Percentiles rank a stretch among this genome's conserved stretches.
These are phyloP conservation scores for Zeus faber DNA, from an alignment of 2,113 vertebrate species.

Conservation along the genomic window DNA sequence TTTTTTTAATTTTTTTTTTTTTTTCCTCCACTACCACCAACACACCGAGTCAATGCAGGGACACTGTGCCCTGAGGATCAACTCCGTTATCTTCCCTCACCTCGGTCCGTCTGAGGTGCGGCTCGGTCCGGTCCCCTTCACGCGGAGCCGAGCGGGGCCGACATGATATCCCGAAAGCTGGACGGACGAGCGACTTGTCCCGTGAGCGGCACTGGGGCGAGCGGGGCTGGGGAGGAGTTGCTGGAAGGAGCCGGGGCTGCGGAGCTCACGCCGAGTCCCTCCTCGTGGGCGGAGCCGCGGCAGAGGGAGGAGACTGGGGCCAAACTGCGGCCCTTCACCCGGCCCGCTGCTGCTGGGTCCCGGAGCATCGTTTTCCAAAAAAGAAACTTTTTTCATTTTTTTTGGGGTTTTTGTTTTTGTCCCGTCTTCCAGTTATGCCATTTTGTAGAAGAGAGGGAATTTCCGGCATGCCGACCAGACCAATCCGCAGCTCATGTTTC, in stretches of 20 bases:
- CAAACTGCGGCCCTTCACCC: conserved; percentile 14
- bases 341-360: not conserved
- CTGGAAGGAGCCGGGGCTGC: conserved; percentile 30
- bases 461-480: too few species aligned
- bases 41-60: too few species aligned
- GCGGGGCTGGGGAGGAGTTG: too few species aligned
- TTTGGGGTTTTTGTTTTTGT: not conserved
- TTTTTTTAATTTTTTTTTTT: too few species aligned
- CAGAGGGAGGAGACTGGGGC: conserved; percentile 53
- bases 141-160: conserved; percentile 15
- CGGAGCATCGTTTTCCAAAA: too few species aligned
- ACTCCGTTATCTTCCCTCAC: conserved; percentile 46
- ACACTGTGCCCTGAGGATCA: too few species aligned
- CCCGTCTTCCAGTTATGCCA: too few species aligned
- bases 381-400: not conserved
- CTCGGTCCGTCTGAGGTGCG: conserved; percentile 32
- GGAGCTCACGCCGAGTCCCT: conserved; percentile 44
- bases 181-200: conserved; percentile 54
- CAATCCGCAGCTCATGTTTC: too few species aligned
- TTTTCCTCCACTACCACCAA: too few species aligned
- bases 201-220: conserved; percentile 39
- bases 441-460: too few species aligned
- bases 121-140: conserved; percentile 30
- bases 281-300: conserved; percentile 58
- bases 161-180: conserved; percentile 22